Evolutionary conservation across 37 sponge, comb jelly and placozoan genomes (phyloP).

Genomic region (Ephydatia muelleri): DNA sequence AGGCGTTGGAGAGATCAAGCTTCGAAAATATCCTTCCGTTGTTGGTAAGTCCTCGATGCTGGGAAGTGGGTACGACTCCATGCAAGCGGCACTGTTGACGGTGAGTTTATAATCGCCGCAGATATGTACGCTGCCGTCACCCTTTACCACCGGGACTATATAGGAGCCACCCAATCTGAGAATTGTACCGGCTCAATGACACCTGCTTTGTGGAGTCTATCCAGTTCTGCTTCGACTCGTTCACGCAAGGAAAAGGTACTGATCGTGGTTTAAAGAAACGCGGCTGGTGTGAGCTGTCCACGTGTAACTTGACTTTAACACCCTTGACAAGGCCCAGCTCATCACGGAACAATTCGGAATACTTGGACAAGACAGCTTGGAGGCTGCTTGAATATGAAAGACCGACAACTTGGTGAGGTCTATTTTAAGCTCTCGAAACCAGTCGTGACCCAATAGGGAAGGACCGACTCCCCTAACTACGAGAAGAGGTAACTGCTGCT

Average conservation of each 20-base stretch:
- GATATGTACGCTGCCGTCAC: slow-evolving; percentile 31
- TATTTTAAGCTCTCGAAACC: not conserved
- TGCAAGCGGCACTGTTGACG: slow-evolving; percentile 13
- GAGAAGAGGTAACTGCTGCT: not conserved
- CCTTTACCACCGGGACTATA: slow-evolving; percentile 54
- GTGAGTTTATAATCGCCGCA: slow-evolving; percentile 61
- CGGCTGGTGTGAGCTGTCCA: slow-evolving; percentile 4
- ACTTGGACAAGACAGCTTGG: not conserved
- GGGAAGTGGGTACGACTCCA: slow-evolving; percentile 43
- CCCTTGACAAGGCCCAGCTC: slow-evolving; percentile 12
- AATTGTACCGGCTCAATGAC: slow-evolving; percentile 25
- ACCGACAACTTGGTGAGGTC: not conserved
- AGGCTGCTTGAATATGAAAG: not conserved
- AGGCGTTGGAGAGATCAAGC: slow-evolving; percentile 27
- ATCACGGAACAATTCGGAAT: slow-evolving; percentile 5
- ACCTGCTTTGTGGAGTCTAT: slow-evolving; percentile 13
- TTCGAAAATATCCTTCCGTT: slow-evolving; percentile 1
- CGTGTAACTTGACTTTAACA: not conserved
- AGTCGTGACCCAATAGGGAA: not conserved
- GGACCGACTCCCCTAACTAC: not conserved
- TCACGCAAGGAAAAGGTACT: slow-evolving; percentile 6
- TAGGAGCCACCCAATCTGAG: slow-evolving; percentile 46
- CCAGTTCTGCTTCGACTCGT: not conserved
- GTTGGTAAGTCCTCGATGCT: slow-evolving; percentile 44
- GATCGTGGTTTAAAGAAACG: not conserved